Conservation (phyloP, 2,113 vertebrate species). For the Cinclus cinclus region DNA sequence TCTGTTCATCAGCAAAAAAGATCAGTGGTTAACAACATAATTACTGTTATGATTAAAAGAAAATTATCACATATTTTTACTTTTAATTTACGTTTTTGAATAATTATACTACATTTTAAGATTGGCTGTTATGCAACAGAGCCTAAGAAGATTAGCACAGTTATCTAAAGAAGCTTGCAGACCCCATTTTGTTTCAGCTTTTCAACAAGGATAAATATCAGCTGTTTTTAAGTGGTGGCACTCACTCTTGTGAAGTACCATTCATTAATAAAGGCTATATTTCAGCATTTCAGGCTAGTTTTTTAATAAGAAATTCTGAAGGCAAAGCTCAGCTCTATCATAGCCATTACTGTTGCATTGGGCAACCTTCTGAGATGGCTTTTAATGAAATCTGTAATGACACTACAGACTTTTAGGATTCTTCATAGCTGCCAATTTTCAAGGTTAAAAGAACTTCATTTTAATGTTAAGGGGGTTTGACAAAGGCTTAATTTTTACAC, state of each 20-base stretch:
- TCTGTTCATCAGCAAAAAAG: neutral
- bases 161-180: neutral
- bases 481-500: slow-evolving; percentile 37
- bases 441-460: neutral
- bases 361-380: neutral
- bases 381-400: neutral
- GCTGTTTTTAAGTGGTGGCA: neutral
- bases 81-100: neutral
- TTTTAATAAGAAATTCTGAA: neutral
- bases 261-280: neutral
- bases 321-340: neutral
- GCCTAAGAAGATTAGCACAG: neutral
- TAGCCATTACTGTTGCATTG: neutral
- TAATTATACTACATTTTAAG: neutral
- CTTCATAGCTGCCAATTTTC: neutral
- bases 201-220: neutral
- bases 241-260: neutral
- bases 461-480: neutral
- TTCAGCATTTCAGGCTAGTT: neutral
- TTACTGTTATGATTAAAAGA: neutral
- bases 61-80: neutral
- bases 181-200: neutral
- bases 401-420: neutral
- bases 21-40: neutral
- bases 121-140: neutral